phyloP scores from a whole-genome alignment of 2,888 invertebrate species.

The Nephrocerus scutellatus region DNA sequence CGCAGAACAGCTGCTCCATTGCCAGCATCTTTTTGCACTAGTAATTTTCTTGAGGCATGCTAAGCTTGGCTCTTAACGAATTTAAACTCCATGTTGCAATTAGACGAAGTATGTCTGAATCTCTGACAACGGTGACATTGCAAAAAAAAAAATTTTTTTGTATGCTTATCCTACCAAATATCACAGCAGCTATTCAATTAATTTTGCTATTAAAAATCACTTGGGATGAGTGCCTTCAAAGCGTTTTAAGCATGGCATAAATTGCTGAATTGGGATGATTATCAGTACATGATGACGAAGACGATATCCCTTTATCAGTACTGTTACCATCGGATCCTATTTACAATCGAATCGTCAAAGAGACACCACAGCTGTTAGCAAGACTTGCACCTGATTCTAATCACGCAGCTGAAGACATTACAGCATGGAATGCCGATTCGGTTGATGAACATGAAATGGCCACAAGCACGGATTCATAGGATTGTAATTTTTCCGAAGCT shows the following conservation, averaged over 20 bases:
- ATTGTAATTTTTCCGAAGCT: conserved; percentile 5
- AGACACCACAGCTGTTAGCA: conserved; percentile 3
- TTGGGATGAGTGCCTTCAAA: too few species aligned
- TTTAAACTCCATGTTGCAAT: too few species aligned
- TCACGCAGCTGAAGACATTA: conserved; percentile 5
- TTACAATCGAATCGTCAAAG: neutral
- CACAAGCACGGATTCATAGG: conserved; percentile 6
- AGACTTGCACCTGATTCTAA: conserved; percentile 8
- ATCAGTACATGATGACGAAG: conserved; percentile 4
- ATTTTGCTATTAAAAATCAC: neutral
- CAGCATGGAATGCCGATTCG: conserved; percentile 7
- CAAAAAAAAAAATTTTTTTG: too few species aligned
- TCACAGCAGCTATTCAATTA: conserved; percentile 5
- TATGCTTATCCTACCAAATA: conserved; percentile 1
- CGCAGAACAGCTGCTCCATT: too few species aligned
- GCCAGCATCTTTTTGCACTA: too few species aligned
- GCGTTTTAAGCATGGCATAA: conserved; percentile 3
- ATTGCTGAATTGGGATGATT: conserved; percentile 1
- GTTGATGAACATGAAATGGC: conserved; percentile 6
- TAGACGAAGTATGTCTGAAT: too few species aligned
- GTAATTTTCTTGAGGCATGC: too few species aligned
- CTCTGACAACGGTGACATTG: too few species aligned
- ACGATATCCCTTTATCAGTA: conserved; percentile 6
- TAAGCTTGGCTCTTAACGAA: too few species aligned
- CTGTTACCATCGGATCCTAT: conserved; percentile 1